Percentiles rank a stretch among this genome's conserved stretches.
Evolutionary conservation across 2,113 vertebrate genomes (phyloP).

Genomic region (Bostrychus sinensis): DNA sequence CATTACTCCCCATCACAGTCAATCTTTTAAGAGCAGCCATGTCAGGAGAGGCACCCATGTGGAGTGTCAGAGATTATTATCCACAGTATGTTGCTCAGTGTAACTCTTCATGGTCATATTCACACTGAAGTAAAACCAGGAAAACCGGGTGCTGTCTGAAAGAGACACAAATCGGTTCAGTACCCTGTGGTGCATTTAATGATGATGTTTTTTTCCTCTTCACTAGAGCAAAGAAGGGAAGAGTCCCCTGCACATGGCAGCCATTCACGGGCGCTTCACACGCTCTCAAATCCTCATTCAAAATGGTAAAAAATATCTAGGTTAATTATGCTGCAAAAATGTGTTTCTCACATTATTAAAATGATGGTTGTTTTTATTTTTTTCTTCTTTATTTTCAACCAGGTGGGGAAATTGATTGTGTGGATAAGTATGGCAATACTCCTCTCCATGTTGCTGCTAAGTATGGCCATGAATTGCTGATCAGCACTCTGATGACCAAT

Average conservation of each 20-base stretch:
- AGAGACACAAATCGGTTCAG: not conserved
- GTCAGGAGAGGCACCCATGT: no score
- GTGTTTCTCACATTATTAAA: not conserved
- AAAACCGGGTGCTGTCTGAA: no score
- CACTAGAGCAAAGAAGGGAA: constrained; percentile 95
- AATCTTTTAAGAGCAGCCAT: not conserved
- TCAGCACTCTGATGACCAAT: constrained; percentile 97
- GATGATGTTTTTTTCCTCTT: not conserved
- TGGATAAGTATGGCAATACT: constrained; percentile 97
- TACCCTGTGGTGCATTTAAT: not conserved
- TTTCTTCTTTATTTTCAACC: constrained; percentile 3
- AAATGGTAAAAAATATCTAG: constrained; percentile 83
- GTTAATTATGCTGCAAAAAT: not conserved
- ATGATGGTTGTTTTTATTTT: constrained; percentile 10
- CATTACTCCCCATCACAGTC: no score
- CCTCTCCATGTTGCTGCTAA: constrained; percentile 98
- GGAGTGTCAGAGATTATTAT: no score
- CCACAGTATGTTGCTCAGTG: not conserved
- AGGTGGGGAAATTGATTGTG: constrained; percentile 97
- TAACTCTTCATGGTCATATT: no score
- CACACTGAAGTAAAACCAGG: no score
- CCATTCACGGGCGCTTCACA: constrained; percentile 95
- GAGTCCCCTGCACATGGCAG: constrained; percentile 98
- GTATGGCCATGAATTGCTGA: constrained; percentile 97
- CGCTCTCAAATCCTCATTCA: constrained; percentile 98